A percentile compares a stretch with the other conserved stretches of the same genome.
Evolutionary conservation across 2,113 vertebrate genomes (phyloP).

Genomic region (Polypterus bichir): DNA sequence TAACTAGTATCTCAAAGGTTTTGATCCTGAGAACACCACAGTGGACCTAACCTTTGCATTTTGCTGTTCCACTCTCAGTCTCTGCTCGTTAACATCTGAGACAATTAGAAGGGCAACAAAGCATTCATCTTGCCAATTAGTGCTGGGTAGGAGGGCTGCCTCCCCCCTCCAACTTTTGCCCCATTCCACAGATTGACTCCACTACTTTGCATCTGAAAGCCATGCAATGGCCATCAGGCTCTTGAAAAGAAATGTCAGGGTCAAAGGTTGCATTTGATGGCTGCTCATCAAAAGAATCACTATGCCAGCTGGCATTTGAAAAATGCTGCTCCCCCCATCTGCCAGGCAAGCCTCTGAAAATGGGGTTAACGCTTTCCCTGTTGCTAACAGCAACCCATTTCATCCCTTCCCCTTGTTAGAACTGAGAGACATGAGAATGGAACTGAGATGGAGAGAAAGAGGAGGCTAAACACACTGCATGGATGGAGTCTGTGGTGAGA

Average conservation of each 20-base stretch:
- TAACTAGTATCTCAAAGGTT: neutral
- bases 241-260: conserved; percentile 48
- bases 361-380: conserved; percentile 10
- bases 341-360: neutral
- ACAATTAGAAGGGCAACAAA: conserved; percentile 13
- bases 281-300: conserved; percentile 21
- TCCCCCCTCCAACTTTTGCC: neutral
- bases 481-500: too few species aligned
- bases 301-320: conserved; percentile 26
- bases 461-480: too few species aligned
- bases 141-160: conserved; percentile 6
- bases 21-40: neutral
- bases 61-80: neutral
- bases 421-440: neutral
- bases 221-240: conserved; percentile 4
- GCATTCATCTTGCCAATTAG: conserved; percentile 32
- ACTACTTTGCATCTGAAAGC: conserved; percentile 36
- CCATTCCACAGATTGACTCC: neutral
- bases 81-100: conserved; percentile 7
- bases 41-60: conserved; percentile 11
- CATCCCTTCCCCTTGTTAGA: neutral
- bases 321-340: neutral
- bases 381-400: neutral
- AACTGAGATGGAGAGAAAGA: too few species aligned
- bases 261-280: conserved; percentile 26